These are phyloP conservation scores for Gila orcuttii DNA, from an alignment of 2,113 vertebrate genomes.

Conservation along the genomic window DNA sequence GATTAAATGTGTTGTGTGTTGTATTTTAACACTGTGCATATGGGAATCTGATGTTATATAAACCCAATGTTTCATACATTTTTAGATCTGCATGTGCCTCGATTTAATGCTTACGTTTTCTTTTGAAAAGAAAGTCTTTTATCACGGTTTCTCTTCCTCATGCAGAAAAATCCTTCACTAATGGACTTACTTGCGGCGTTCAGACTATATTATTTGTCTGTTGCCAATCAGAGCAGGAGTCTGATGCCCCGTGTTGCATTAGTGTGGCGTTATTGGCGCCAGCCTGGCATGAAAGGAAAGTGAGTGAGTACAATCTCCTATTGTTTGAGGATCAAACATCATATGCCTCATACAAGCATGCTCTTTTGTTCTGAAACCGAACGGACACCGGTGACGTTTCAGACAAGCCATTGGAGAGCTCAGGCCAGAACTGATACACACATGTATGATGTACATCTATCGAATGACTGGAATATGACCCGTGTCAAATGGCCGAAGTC, in stretches of 20 bases:
- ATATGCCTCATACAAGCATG: constrained; percentile 64
- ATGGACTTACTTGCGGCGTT: constrained; percentile 62
- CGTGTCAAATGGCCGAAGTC: neutral
- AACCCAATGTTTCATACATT: neutral
- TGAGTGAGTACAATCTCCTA: constrained; percentile 71
- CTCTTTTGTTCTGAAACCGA: constrained; percentile 55
- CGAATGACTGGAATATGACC: neutral
- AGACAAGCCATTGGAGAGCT: constrained; percentile 41
- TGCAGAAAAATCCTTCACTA: neutral
- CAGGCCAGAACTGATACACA: neutral
- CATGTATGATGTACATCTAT: neutral
- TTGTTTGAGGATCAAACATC: constrained; percentile 75
- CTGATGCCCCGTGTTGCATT: constrained; percentile 62
- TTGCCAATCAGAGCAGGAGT: constrained; percentile 71
- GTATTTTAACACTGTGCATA: neutral
- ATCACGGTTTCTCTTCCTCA: neutral
- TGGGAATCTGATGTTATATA: neutral
- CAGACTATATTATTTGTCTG: constrained; percentile 60
- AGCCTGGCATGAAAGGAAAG: constrained; percentile 53
- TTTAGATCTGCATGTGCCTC: neutral
- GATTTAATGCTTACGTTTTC: neutral
- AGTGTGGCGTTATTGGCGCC: constrained; percentile 30
- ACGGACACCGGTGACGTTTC: constrained; percentile 55
- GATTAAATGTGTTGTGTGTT: constrained; percentile 7
- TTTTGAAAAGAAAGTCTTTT: neutral